Evolutionary conservation across 1,140 invertebrate species (phyloP).

Genomic region (Dendroctonus valens): DNA sequence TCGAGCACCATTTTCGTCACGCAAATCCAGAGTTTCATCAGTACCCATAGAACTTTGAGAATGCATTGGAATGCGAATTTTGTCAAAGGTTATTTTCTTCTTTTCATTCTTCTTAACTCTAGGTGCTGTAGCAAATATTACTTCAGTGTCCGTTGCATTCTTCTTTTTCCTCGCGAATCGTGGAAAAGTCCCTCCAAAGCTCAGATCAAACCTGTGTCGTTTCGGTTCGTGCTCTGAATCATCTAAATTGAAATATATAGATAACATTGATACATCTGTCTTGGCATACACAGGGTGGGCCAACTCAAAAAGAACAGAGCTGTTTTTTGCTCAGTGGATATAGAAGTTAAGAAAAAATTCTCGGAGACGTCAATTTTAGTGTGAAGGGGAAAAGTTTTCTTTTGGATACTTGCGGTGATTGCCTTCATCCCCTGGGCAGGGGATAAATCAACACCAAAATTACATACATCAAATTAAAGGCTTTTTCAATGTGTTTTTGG

Average conservation of each 20-base stretch:
- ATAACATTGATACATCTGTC: background rate
- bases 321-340: too few relatives aligned
- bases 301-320: too few relatives aligned
- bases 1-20: background rate
- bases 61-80: conserved; percentile 39
- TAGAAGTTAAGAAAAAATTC: too few relatives aligned
- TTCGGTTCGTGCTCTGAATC: conserved; percentile 38
- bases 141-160: conserved; percentile 47
- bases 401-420: too few relatives aligned
- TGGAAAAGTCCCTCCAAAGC: conserved; percentile 62
- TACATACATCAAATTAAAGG: too few relatives aligned
- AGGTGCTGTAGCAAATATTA: conserved; percentile 53
- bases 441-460: too few relatives aligned
- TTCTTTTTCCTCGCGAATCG: conserved; percentile 61
- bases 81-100: too few relatives aligned
- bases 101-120: conserved; percentile 46
- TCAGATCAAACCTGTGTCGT: conserved; percentile 66
- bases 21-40: conserved; percentile 10
- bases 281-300: too few relatives aligned
- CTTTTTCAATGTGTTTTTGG: too few relatives aligned
- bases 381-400: too few relatives aligned
- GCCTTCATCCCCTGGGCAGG: too few relatives aligned
- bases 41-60: conserved; percentile 49
- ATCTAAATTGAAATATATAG: conserved; percentile 6
- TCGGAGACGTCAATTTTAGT: too few relatives aligned